Percentiles rank a stretch among this genome's conserved stretches.
phyloP scores from a whole-genome alignment of 2,888 invertebrate species.

The Dioctria linearis region DNA sequence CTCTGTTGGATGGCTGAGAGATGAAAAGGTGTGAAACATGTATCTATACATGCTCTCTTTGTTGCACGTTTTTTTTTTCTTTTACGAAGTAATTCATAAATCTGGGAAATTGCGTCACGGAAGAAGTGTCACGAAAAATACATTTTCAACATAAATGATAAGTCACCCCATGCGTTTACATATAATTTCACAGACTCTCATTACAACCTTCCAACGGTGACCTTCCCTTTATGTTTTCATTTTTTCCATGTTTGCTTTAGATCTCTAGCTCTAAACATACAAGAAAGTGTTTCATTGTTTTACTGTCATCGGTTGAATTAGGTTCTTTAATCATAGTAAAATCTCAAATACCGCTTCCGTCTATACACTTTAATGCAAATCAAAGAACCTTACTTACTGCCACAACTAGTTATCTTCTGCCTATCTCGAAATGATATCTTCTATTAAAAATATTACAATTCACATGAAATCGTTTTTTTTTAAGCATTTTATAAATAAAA shows the following conservation, averaged over 20 bases:
- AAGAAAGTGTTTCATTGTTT: slow-evolving; percentile 32
- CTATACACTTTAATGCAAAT: too few relatives aligned
- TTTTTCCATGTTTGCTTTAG: slow-evolving; percentile 10
- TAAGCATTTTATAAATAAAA: too few relatives aligned
- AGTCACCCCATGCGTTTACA: neutral
- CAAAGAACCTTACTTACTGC: neutral
- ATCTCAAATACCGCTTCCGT: too few relatives aligned
- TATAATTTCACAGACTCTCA: neutral
- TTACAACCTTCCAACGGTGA: neutral
- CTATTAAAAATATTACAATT: neutral
- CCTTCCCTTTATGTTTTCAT: slow-evolving; percentile 12
- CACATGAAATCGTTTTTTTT: too few relatives aligned
- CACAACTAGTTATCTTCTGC: neutral
- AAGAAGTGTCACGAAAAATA: slow-evolving; percentile 19
- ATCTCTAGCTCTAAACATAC: neutral
- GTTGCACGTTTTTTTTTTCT: neutral
- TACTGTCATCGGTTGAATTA: neutral
- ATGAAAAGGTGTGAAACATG: too few relatives aligned
- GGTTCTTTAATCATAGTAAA: neutral
- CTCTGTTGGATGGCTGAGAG: neutral
- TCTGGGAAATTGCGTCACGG: slow-evolving; percentile 20
- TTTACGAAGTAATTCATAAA: slow-evolving; percentile 26
- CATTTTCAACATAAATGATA: neutral
- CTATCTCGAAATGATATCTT: neutral
- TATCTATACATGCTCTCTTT: too few relatives aligned